Evolutionary conservation across 2,797 vertebrate species (phyloP).

Genomic region (Hoplostethus mediterraneus): DNA sequence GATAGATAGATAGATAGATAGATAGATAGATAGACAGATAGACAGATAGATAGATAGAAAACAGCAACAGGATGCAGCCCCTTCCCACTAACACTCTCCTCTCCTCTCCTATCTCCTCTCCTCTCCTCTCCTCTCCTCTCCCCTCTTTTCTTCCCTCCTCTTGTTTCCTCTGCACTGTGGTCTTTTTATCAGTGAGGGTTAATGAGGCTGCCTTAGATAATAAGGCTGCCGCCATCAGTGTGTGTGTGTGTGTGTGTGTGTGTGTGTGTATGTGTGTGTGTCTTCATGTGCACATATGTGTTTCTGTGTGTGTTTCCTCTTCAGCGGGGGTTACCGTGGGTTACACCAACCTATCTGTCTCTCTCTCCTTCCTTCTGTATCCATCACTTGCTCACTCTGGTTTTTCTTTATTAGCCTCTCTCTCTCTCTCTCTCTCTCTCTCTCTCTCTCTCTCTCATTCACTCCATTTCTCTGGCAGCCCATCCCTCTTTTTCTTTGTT

Average conservation of each 20-base stretch:
- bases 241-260: neutral
- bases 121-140: neutral
- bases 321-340: conserved; percentile 42
- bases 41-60: conserved; percentile 15
- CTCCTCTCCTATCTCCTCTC: neutral
- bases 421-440: neutral
- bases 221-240: conserved; percentile 4
- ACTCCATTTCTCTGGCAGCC: no score
- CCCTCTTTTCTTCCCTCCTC: neutral
- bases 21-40: no score
- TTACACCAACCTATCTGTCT: conserved; percentile 15
- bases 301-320: neutral
- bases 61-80: conserved; percentile 40
- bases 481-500: conserved; percentile 7
- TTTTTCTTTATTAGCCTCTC: conserved; percentile 15
- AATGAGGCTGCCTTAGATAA: conserved; percentile 42
- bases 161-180: conserved; percentile 32
- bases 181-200: conserved; percentile 36
- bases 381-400: conserved; percentile 19
- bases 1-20: no score
- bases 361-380: neutral
- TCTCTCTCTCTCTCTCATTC: neutral
- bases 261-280: neutral
- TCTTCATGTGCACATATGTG: neutral
- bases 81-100: conserved; percentile 18